Evolutionary conservation across 2,797 vertebrate species (phyloP).

Genomic region (Morelia viridis): DNA sequence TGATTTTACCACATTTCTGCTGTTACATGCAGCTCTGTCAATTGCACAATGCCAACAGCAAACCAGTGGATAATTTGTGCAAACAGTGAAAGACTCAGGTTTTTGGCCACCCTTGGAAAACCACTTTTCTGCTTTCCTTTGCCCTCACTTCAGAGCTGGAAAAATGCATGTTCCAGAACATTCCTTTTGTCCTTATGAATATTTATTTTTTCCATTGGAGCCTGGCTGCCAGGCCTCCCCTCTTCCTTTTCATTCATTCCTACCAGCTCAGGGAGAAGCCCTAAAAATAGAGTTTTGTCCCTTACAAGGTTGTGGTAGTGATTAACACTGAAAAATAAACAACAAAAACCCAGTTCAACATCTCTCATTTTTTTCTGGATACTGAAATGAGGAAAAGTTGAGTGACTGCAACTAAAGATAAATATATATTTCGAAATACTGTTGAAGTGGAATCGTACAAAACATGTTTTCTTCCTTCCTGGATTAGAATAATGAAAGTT

Average conservation of each 20-base stretch:
- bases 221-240: background rate
- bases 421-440: background rate
- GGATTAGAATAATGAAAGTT: background rate
- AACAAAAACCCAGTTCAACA: background rate
- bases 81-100: background rate
- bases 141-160: background rate
- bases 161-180: background rate
- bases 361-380: background rate
- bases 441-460: background rate
- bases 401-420: background rate
- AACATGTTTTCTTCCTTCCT: background rate
- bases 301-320: background rate
- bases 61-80: background rate
- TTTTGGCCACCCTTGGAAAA: background rate
- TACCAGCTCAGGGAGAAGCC: background rate
- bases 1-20: background rate
- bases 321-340: background rate
- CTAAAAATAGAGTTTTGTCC: background rate
- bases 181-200: background rate
- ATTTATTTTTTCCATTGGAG: background rate
- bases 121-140: background rate
- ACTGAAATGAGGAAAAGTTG: background rate
- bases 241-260: background rate
- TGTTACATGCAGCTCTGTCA: background rate
- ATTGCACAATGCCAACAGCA: background rate